Evolutionary conservation across 1,140 invertebrate genomes (phyloP).

Genomic region (Nasonia longicornis): DNA sequence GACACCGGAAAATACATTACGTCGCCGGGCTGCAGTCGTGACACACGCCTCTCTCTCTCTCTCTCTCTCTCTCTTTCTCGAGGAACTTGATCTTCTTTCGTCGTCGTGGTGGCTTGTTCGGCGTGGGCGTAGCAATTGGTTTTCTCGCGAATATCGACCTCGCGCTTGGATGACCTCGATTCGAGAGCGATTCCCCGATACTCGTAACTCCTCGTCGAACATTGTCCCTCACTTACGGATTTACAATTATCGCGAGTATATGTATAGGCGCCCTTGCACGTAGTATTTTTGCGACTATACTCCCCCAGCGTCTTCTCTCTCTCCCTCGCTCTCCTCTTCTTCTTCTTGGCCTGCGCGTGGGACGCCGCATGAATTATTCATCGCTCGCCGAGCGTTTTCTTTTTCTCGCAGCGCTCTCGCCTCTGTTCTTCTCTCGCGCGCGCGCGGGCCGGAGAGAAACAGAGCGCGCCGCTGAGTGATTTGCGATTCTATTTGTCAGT

Average conservation of each 20-base stretch:
- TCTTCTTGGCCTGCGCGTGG: constrained; percentile 38
- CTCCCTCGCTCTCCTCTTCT: no score
- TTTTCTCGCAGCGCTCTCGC: not conserved
- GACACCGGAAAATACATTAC: not conserved
- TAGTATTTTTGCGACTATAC: constrained; percentile 4
- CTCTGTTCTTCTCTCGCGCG: not conserved
- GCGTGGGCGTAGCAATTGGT: constrained; percentile 48
- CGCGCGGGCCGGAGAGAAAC: not conserved
- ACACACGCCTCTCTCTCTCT: not conserved
- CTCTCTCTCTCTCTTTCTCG: no score
- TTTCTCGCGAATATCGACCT: constrained; percentile 51
- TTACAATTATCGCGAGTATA: constrained; percentile 50
- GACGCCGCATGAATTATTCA: constrained; percentile 52
- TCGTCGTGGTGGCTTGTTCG: constrained; percentile 43
- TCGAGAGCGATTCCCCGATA: constrained; percentile 18
- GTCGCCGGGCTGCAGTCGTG: not conserved
- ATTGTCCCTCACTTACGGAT: constrained; percentile 41
- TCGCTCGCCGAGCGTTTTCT: constrained; percentile 33
- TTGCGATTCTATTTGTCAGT: constrained; percentile 54
- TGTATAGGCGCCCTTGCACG: not conserved
- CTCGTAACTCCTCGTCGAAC: constrained; percentile 50
- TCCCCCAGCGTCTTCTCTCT: not conserved
- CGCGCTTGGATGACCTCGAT: constrained; percentile 31
- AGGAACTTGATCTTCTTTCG: constrained; percentile 33
- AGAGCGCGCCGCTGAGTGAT: constrained; percentile 49